phyloP scores from a whole-genome alignment of 2,797 vertebrate genomes.

The Novumbra hubbsi region DNA sequence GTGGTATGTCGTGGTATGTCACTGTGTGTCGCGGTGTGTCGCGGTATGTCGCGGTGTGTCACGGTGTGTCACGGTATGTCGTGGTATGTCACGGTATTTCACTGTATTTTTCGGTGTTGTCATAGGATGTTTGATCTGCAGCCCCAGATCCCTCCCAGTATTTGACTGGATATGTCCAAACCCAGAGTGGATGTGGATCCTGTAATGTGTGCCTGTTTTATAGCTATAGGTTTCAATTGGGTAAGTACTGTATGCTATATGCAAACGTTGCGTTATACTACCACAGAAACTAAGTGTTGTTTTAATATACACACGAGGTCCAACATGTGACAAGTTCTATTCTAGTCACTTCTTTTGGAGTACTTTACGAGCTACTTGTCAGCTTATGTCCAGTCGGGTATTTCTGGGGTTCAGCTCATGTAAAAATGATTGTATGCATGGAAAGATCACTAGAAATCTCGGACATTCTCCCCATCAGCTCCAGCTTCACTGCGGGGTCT shows the following conservation, averaged over 20 bases:
- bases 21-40: no score
- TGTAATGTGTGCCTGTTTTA: no score
- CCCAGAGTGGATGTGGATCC: no score
- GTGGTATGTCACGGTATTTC: no score
- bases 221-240: no score
- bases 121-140: slow-evolving; percentile 20
- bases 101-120: no score
- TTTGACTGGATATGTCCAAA: neutral
- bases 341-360: neutral
- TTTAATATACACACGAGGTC: neutral
- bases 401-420: neutral
- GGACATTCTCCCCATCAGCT: neutral
- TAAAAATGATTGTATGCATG: neutral
- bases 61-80: no score
- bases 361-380: neutral
- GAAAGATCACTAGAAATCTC: neutral
- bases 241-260: slow-evolving; percentile 3
- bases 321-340: neutral
- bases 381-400: neutral
- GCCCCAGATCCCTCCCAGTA: slow-evolving; percentile 12
- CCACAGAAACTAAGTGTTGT: slow-evolving; percentile 11
- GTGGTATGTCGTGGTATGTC: no score
- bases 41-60: no score
- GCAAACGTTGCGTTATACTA: slow-evolving; percentile 24
- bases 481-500: neutral